Conservation (phyloP, 53 echinoderm and acorn worm genomes). For the Holothuria scabra region DNA sequence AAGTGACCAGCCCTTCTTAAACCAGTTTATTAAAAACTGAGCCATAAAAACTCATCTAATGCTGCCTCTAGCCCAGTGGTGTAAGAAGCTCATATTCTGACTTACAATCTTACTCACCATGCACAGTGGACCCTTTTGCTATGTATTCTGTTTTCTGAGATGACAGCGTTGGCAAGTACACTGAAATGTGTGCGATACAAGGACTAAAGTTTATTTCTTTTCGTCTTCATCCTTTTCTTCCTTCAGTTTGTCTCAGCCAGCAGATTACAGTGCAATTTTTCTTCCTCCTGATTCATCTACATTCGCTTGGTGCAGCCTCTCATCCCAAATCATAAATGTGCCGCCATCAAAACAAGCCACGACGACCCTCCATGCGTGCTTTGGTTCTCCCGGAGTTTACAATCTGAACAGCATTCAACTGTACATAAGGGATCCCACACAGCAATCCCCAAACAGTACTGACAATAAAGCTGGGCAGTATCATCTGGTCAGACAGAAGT, state of each 20-base stretch:
- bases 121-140: too few species aligned
- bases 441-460: constrained; percentile 1
- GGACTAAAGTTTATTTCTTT: too few species aligned
- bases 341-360: constrained; percentile 59
- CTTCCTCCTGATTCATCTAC: constrained; percentile 48
- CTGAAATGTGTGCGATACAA: too few species aligned
- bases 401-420: constrained; percentile 83
- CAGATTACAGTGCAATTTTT: constrained; percentile 51
- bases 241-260: constrained; percentile 26
- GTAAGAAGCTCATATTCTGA: too few species aligned
- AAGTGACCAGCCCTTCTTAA: too few species aligned
- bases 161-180: too few species aligned
- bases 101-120: too few species aligned
- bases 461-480: neutral
- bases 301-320: constrained; percentile 47
- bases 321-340: constrained; percentile 68
- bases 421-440: constrained; percentile 50
- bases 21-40: too few species aligned
- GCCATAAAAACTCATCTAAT: too few species aligned
- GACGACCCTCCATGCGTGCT: constrained; percentile 77
- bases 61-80: too few species aligned
- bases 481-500: constrained; percentile 35
- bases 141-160: too few species aligned
- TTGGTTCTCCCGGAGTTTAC: constrained; percentile 86
- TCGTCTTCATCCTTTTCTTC: neutral